These are phyloP conservation scores for Macrobrachium rosenbergii DNA, from an alignment of 1,140 invertebrate genomes.

Conservation along the genomic window DNA sequence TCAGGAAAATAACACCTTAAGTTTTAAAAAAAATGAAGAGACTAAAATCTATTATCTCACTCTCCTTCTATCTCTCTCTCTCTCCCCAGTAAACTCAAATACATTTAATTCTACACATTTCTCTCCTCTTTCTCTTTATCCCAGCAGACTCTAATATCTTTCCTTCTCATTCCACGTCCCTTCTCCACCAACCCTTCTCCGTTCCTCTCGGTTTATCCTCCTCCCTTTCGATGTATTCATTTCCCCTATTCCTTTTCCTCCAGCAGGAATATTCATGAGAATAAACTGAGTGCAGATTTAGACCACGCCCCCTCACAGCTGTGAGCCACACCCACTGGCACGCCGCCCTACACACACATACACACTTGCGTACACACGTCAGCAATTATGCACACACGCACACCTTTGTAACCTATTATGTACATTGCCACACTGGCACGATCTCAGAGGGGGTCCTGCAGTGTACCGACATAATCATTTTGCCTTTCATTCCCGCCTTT, in stretches of 20 bases:
- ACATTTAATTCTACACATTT: background rate
- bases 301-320: conserved; percentile 45
- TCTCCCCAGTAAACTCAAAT: background rate
- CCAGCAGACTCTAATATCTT: conserved; percentile 21
- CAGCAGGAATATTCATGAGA: conserved; percentile 36
- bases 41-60: background rate
- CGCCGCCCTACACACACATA: conserved; percentile 41
- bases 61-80: background rate
- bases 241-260: conserved; percentile 20
- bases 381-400: conserved; percentile 2
- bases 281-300: conserved; percentile 20
- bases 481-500: background rate
- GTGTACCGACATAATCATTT: background rate
- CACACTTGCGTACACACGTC: conserved; percentile 28
- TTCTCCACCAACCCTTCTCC: background rate
- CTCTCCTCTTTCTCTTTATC: background rate
- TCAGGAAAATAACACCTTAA: background rate
- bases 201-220: conserved; percentile 20
- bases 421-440: background rate
- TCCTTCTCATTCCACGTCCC: background rate
- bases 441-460: background rate
- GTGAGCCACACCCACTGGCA: conserved; percentile 35
- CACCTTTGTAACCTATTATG: no score
- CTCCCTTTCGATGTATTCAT: conserved; percentile 13
- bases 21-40: no score